Percentiles rank a stretch among this genome's conserved stretches.
Conservation (phyloP, 2,797 vertebrate genomes). For the Ibycter americanus region DNA sequence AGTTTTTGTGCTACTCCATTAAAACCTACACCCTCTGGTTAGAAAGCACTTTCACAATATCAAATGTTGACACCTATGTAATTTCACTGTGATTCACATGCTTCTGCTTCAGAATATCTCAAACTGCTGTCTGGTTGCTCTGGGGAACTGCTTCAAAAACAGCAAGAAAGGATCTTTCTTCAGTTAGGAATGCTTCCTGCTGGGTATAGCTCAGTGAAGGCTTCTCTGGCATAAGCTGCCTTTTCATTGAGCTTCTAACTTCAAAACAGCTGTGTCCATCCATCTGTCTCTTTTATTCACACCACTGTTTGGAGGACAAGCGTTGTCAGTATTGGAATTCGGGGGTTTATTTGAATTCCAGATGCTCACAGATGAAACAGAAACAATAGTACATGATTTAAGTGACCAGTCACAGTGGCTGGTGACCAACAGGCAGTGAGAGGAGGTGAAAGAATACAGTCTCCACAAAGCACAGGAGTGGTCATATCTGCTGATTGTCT, state of each 20-base stretch:
- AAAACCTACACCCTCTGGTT: slow-evolving; percentile 3
- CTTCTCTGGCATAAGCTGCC: neutral
- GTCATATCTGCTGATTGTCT: neutral
- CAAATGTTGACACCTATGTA: neutral
- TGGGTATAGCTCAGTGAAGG: neutral
- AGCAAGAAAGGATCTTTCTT: neutral
- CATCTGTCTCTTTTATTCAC: neutral
- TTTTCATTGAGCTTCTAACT: neutral
- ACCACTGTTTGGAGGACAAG: neutral
- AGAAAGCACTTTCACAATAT: neutral
- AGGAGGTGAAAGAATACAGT: neutral
- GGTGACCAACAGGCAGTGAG: neutral
- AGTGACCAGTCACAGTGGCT: neutral
- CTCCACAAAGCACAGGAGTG: neutral
- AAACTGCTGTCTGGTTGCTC: neutral
- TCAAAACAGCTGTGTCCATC: neutral
- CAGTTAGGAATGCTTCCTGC: neutral
- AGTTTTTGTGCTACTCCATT: neutral
- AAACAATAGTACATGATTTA: neutral
- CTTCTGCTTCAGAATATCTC: neutral
- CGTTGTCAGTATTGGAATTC: neutral
- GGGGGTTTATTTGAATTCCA: neutral
- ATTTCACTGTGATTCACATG: neutral
- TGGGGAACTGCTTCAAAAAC: neutral
- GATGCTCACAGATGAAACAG: neutral